Conservation (phyloP, 2,113 vertebrate species). For the Brienomyrus brachyistius region DNA sequence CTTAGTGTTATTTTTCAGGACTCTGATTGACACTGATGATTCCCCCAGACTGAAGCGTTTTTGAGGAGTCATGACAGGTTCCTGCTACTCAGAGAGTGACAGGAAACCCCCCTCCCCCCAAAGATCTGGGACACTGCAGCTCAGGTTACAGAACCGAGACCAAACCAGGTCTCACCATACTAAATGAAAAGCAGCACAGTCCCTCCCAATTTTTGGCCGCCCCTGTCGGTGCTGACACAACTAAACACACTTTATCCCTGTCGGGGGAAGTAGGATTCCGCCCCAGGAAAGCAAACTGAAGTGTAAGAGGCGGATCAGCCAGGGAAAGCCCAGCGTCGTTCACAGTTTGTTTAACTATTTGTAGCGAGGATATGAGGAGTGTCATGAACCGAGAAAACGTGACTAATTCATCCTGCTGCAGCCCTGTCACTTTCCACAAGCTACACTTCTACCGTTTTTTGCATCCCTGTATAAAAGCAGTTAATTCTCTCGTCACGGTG, state of each 20-base stretch:
- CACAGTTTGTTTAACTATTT: not conserved
- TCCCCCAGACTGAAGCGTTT: conserved; percentile 10
- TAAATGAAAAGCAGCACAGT: not conserved
- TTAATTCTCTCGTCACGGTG: not conserved
- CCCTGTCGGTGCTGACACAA: not conserved
- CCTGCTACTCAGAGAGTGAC: not conserved
- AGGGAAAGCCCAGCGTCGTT: not conserved
- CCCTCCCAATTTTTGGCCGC: not conserved
- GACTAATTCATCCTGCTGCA: not conserved
- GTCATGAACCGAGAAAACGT: not conserved
- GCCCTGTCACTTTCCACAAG: not conserved
- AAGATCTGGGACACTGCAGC: not conserved
- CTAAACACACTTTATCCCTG: not conserved
- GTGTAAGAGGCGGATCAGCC: not conserved
- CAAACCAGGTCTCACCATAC: not conserved
- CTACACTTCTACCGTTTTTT: not conserved
- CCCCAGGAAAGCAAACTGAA: not conserved
- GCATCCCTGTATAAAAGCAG: not conserved
- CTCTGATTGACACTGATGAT: not conserved
- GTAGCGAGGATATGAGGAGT: not conserved
- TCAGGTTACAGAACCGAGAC: not conserved
- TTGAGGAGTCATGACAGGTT: not conserved
- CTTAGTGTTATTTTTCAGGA: not conserved
- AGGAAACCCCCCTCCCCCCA: not conserved
- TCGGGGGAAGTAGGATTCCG: not conserved